Evolutionary conservation across 2,113 vertebrate species (phyloP), one percentile per base, ranked within the genome.

Genomic region (Amphilophus citrinellus): DNA sequence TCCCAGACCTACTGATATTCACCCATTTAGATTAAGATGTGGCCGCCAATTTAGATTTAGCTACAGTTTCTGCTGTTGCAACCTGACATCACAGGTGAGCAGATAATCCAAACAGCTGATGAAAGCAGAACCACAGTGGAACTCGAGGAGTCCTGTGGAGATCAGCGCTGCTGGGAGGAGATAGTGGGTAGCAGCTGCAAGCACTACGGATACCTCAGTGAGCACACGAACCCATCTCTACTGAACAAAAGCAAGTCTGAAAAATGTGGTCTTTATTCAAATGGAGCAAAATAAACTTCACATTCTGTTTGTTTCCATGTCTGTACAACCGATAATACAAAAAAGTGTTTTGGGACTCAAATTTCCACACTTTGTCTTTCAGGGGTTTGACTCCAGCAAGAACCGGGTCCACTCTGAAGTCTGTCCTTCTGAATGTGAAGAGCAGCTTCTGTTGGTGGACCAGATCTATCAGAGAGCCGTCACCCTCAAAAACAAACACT

Each of bases 211-310:
- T 92, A 87, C 75, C 83, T 93, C 0, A 61, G 91, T 91, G 30
- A 86, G 82, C 6, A 35, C 20, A n/a, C 14, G 66, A n/a, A 53
- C 2, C 10, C 10, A 57, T 27, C 11, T 30, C 30, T 3, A 57
- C 42, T 15, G 22, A 73, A 57, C 5, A 79, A 63, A 39, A 10
- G 3, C 18, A 50, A 27, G 1, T 15, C 30, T 56, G 42, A 82
- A 92, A 85, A 88, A 82, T 10, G 22, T 50, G n/a, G 61, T 61
- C n/a, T 92, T 95, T 92, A 94, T 92, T 92, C 81, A 90, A 93
- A 91, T 50, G 47, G 15, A 84, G 71, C 79, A 76, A 87, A 87
- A 80, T 61, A 86, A 91, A 80, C 57, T 20, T 80, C 18, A 88
- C 68, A 73, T 62, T 59, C 20, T 5, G 15, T 66, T 80, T 75